Base-by-base conservation (phyloP, 2,888 invertebrate genomes). In the Hirtodrosophila duncani region DNA sequence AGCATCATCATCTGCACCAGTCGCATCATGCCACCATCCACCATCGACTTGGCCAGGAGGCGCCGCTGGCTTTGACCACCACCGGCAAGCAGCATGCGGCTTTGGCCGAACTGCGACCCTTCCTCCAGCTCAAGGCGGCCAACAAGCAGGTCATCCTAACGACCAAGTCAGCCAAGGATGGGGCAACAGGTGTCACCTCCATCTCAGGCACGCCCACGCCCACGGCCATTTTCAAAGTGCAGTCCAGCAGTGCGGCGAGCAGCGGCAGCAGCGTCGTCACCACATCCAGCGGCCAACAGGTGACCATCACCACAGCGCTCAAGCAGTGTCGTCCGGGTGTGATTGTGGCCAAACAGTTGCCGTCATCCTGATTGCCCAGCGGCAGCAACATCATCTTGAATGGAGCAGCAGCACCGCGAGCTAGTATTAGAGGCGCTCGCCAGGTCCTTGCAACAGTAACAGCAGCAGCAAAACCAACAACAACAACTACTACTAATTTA, bases 271-370 rank as follows among this genome's bases (percentile, higher is more conserved):
- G 49, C 57, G 33, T 41, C 65, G 60, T 33, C 63, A 62, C 45
- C 18, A 39, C 16, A n/a, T 24, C 11, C 49, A 57, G 36, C 64
- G 68, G 30, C 53, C 64, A 34, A 29, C 62, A 65, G 24, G 61
- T 83, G 42, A 84, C 83, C 48, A 85, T 85, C 39, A 85, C 84
- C 37, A 82, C 86, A 23, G 62, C 86, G 72, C 89, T 88, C 66
- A 92, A 89, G 86, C 91, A 92, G 82, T 92, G 92, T 80, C 91
- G 96, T 82, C 96, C 96, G 13, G 95, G 95, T 61, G 96, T 96
- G 57, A 96, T 96, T 78, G 96, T 96, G 53, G 95, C 94, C 51
- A 95, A 95, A 87, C 94, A 94, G 85, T 87, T 89, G 84, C 66
- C 79, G 57, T 75, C 75, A 27, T 92, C 92, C 90, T 92, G 92